These are phyloP conservation scores for Aurelia aurita complex sp. Pacific DNA, from an alignment of 30 jellyfish, hydroid and myxozoan genomes.

Conservation along the genomic window DNA sequence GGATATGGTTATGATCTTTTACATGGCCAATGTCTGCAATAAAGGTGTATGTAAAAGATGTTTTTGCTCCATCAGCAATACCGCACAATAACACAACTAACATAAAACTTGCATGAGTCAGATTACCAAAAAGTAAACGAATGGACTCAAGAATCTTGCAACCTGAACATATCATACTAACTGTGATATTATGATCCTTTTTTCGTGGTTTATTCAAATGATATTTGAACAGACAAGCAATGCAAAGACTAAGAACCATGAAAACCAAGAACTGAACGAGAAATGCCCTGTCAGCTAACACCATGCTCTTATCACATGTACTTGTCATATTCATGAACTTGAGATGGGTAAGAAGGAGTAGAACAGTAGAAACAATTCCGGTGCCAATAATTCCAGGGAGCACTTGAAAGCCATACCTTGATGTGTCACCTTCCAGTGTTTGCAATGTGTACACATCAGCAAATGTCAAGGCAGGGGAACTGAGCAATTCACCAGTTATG, in stretches of 20 bases:
- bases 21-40: slow-evolving; percentile 64
- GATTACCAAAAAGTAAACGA: slow-evolving; percentile 15
- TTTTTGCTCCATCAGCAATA: slow-evolving; percentile 75
- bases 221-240: slow-evolving; percentile 62
- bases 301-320: slow-evolving; percentile 70
- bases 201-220: slow-evolving; percentile 20
- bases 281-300: slow-evolving; percentile 66
- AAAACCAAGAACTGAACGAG: slow-evolving; percentile 58
- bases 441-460: slow-evolving; percentile 90
- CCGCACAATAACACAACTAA: slow-evolving; percentile 76
- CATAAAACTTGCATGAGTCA: slow-evolving; percentile 60
- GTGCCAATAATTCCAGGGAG: slow-evolving; percentile 86
- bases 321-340: slow-evolving; percentile 15
- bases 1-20: slow-evolving; percentile 31
- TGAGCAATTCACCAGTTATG: slow-evolving; percentile 81
- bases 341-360: slow-evolving; percentile 37
- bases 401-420: slow-evolving; percentile 65
- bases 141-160: slow-evolving; percentile 75
- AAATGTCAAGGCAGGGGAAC: slow-evolving; percentile 90
- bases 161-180: slow-evolving; percentile 16
- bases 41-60: slow-evolving; percentile 58
- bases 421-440: slow-evolving; percentile 56
- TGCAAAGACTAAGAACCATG: slow-evolving; percentile 54
- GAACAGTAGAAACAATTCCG: slow-evolving; percentile 36
- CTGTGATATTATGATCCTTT: slow-evolving; percentile 1